Conservation (phyloP, 2,888 invertebrate genomes). For the Nemotelus nigrinus region DNA sequence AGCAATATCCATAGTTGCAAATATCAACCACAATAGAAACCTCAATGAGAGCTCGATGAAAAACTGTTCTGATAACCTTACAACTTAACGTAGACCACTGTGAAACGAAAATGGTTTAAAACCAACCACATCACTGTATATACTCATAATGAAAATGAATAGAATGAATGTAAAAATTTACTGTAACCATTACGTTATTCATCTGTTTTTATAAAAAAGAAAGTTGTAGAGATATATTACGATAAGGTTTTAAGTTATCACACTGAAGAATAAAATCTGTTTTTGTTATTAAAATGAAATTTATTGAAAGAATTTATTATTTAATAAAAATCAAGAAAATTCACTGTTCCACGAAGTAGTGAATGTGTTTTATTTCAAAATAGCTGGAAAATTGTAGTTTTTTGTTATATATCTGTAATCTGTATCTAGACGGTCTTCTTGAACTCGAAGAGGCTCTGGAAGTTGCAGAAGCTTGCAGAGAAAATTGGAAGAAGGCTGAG, state of each 20-base stretch:
- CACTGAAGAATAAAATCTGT: slow-evolving; percentile 9
- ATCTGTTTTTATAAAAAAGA: slow-evolving; percentile 26
- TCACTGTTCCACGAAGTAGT: slow-evolving; percentile 32
- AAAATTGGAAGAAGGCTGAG: too few species aligned
- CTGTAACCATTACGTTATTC: slow-evolving; percentile 11
- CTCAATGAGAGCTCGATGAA: too few species aligned
- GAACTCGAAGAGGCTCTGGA: too few species aligned
- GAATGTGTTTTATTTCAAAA: neutral
- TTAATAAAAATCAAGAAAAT: slow-evolving; percentile 32
- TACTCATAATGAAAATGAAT: slow-evolving; percentile 11
- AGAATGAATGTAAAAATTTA: slow-evolving; percentile 17
- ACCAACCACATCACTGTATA: slow-evolving; percentile 20
- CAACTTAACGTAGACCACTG: too few species aligned
- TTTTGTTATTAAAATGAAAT: slow-evolving; percentile 34
- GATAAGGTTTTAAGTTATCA: slow-evolving; percentile 19
- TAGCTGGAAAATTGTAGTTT: too few species aligned
- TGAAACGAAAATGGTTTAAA: too few species aligned
- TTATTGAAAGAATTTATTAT: neutral
- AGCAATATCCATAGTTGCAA: too few species aligned
- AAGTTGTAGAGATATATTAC: slow-evolving; percentile 20
- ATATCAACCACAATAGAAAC: too few species aligned
- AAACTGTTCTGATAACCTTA: too few species aligned
- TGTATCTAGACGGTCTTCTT: too few species aligned
- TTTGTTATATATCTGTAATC: too few species aligned
- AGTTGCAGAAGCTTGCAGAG: too few species aligned